Evolutionary conservation across 2,888 invertebrate genomes (phyloP).

Genomic region (Caenorhabditis zanzibari): DNA sequence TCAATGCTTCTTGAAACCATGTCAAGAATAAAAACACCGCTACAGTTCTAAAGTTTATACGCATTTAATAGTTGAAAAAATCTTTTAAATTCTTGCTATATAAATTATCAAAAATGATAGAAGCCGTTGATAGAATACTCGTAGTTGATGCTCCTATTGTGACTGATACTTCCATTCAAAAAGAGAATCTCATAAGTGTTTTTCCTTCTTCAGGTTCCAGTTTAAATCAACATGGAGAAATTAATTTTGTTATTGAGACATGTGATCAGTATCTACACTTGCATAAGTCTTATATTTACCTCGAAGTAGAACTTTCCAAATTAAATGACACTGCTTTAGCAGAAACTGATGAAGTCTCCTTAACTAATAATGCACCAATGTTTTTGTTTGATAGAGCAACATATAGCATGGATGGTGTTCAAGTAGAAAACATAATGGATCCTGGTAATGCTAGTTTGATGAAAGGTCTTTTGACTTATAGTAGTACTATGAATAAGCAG

Average conservation of each 20-base stretch:
- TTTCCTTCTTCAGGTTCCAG: constrained; percentile 47
- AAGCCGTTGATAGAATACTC: constrained; percentile 54
- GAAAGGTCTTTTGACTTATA: constrained; percentile 2
- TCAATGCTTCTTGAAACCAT: not conserved
- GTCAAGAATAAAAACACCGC: not conserved
- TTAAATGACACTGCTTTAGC: constrained; percentile 5
- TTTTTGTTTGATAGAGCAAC: constrained; percentile 69
- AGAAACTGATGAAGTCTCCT: constrained; percentile 52
- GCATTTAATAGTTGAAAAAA: constrained; percentile 39
- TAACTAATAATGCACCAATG: constrained; percentile 71
- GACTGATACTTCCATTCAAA: constrained; percentile 37
- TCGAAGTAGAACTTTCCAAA: constrained; percentile 58
- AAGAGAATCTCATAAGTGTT: constrained; percentile 46
- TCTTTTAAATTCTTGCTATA: constrained; percentile 9
- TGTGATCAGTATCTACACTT: constrained; percentile 53
- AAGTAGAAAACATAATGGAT: constrained; percentile 14
- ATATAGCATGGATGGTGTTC: constrained; percentile 68
- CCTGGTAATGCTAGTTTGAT: constrained; percentile 17
- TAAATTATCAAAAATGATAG: too few species aligned
- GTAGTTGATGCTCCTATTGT: constrained; percentile 50
- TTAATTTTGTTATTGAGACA: constrained; percentile 63
- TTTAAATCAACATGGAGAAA: constrained; percentile 55
- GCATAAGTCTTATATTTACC: constrained; percentile 58
- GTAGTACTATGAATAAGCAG: constrained; percentile 73
- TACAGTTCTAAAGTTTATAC: not conserved